phyloP scores from a whole-genome alignment of 1,140 invertebrate genomes.

The Hyles euphorbiae region DNA sequence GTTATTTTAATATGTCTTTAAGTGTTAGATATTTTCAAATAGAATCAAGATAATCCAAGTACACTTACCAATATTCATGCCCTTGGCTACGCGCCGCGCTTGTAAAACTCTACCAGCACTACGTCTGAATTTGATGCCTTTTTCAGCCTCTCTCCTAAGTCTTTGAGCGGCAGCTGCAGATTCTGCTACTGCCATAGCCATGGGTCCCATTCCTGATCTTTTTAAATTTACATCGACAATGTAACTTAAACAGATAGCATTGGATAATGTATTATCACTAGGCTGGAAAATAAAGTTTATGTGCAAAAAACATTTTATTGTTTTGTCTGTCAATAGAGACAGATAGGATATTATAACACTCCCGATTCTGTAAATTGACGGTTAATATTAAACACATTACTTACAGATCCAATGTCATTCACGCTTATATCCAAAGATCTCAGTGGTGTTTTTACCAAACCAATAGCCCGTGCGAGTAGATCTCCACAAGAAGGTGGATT shows the following conservation, averaged over 20 bases:
- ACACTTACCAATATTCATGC: conserved; percentile 64
- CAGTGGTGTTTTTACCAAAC: conserved; percentile 61
- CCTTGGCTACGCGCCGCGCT: conserved; percentile 60
- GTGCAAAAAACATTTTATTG: not conserved
- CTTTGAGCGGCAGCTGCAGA: conserved; percentile 60
- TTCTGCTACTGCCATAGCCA: conserved; percentile 61
- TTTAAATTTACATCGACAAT: conserved; percentile 62
- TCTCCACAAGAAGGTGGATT: conserved; percentile 66
- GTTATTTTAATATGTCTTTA: too few relatives aligned
- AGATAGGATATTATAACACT: too few relatives aligned
- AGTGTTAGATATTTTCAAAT: too few relatives aligned
- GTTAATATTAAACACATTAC: conserved; percentile 8
- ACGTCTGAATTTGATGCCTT: conserved; percentile 61
- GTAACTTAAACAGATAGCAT: conserved; percentile 64
- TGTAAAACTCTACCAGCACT: conserved; percentile 63
- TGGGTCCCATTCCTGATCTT: conserved; percentile 62
- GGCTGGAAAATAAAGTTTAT: conserved; percentile 38
- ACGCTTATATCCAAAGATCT: conserved; percentile 63
- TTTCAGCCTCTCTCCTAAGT: conserved; percentile 62
- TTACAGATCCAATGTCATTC: conserved; percentile 63
- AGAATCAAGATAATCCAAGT: not conserved
- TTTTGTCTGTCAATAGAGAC: too few relatives aligned
- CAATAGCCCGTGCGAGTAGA: conserved; percentile 61
- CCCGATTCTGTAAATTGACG: too few relatives aligned
- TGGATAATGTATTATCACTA: conserved; percentile 54